phyloP scores from a whole-genome alignment of 2,113 vertebrate genomes.

The Climacteris rufus region DNA sequence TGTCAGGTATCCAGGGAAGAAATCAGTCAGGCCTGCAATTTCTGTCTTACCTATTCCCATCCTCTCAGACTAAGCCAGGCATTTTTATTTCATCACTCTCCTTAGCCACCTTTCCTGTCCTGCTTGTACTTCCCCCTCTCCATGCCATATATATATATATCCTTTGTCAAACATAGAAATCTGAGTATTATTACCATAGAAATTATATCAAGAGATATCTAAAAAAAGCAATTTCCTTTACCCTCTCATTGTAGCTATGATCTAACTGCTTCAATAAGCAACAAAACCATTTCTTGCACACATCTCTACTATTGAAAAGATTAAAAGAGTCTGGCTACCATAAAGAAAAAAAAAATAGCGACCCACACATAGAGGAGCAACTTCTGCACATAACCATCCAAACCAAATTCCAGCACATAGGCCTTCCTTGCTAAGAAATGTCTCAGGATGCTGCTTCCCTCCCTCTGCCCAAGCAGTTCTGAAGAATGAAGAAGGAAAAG shows the following conservation, averaged over 20 bases:
- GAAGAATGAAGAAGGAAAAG: background rate
- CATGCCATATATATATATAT: background rate
- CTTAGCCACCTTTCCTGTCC: background rate
- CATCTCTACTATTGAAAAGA: constrained; percentile 28
- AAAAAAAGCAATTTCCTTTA: constrained; percentile 31
- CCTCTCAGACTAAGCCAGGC: background rate
- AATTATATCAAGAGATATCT: background rate
- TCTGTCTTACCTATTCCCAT: background rate
- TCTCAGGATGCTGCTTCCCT: background rate
- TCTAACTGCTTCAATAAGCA: constrained; percentile 50
- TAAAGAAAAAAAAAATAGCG: background rate
- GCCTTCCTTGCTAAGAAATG: background rate
- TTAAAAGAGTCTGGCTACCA: background rate
- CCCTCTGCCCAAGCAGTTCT: background rate
- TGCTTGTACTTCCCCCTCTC: background rate
- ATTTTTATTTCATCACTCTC: background rate
- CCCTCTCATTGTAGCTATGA: constrained; percentile 21
- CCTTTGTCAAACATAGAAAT: background rate
- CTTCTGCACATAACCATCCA: background rate
- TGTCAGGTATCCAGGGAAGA: background rate
- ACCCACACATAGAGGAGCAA: background rate
- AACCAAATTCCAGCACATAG: background rate
- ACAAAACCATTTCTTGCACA: constrained; percentile 21
- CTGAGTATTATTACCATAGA: background rate
- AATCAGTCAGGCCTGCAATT: background rate